Evolutionary conservation across 1,140 invertebrate genomes (phyloP).

Genomic region (Magallana gigas): DNA sequence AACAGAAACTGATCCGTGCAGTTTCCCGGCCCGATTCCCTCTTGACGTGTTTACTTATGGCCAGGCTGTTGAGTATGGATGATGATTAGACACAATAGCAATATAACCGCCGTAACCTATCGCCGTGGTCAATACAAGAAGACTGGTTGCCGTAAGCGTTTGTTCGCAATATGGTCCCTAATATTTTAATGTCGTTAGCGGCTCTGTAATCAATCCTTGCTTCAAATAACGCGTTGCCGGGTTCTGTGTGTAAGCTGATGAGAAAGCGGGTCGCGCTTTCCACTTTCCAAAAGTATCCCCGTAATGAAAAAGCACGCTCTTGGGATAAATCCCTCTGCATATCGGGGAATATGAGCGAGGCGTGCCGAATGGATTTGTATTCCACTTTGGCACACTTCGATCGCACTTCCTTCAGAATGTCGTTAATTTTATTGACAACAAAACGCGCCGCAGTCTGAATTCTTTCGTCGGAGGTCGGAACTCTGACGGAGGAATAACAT

Average conservation of each 20-base stretch:
- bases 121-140: constrained; percentile 38
- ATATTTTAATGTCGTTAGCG: constrained; percentile 5
- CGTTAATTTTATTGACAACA: constrained; percentile 69
- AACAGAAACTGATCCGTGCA: too few species aligned
- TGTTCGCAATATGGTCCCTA: constrained; percentile 44
- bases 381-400: constrained; percentile 62
- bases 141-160: constrained; percentile 54
- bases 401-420: constrained; percentile 47
- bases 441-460: constrained; percentile 48
- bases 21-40: too few species aligned
- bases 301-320: constrained; percentile 57
- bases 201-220: constrained; percentile 37
- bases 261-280: constrained; percentile 59
- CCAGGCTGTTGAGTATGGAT: too few species aligned
- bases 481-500: constrained; percentile 69
- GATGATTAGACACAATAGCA: constrained; percentile 65
- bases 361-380: constrained; percentile 50
- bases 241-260: constrained; percentile 43
- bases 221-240: constrained; percentile 55
- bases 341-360: constrained; percentile 47
- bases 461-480: constrained; percentile 21
- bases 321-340: constrained; percentile 46
- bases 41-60: too few species aligned
- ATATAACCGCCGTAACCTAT: constrained; percentile 68
- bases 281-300: constrained; percentile 63